Evolutionary conservation across 2,113 vertebrate genomes (phyloP).

Genomic region (Mastomys natalensis): DNA sequence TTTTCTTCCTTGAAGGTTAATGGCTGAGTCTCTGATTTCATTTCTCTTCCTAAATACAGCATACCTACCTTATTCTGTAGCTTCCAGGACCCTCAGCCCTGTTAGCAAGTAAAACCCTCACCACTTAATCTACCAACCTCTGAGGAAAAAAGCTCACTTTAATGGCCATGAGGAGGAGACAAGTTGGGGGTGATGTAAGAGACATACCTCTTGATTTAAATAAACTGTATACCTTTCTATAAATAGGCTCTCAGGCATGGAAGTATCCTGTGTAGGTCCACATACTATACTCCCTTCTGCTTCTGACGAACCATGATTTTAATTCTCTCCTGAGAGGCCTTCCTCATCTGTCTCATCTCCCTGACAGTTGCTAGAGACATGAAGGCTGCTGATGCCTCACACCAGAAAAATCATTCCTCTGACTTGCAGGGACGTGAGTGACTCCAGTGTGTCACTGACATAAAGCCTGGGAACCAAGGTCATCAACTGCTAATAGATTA

Average conservation of each 20-base stretch:
- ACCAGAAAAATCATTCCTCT: neutral
- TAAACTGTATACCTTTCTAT: conserved; percentile 32
- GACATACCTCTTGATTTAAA: conserved; percentile 64
- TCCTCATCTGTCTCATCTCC: neutral
- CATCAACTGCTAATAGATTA: neutral
- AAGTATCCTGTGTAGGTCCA: neutral
- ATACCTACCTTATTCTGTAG: conserved; percentile 87
- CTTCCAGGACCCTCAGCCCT: neutral
- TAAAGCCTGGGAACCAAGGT: neutral
- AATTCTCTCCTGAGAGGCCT: neutral
- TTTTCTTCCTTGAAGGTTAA: conserved; percentile 94
- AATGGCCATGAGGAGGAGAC: neutral
- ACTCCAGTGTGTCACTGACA: fast-evolving
- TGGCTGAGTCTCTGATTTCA: conserved; percentile 89
- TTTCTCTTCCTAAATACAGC: conserved; percentile 89
- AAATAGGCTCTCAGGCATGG: conserved; percentile 74
- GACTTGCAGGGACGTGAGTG: neutral
- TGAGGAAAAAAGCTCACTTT: conserved; percentile 68
- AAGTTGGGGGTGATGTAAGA: neutral
- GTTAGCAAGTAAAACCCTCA: conserved; percentile 20
- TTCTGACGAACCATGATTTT: neutral
- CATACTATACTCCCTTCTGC: fast-evolving
- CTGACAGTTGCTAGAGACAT: neutral
- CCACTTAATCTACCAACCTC: conserved; percentile 40
- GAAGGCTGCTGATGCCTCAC: neutral